Evolutionary conservation across 1,140 invertebrate species (phyloP), one percentile per base, ranked within the genome.

Genomic region (Odontomachus brunneus): DNA sequence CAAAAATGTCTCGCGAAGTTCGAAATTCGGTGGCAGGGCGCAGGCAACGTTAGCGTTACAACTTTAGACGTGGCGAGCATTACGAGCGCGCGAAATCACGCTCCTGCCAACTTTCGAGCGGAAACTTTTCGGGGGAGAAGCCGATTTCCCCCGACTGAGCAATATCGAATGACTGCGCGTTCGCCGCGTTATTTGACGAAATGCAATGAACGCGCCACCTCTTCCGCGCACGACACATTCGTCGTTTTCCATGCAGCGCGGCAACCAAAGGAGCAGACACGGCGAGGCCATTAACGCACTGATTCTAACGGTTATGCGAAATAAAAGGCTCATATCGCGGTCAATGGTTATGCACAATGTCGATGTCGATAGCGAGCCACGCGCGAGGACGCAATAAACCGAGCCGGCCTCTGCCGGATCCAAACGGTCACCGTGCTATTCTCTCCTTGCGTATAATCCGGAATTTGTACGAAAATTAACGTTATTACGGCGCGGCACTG

Each of bases 341-440:
- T 17, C n/a, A 19, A 65, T 2, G 0, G 24, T 7, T 38, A 19
- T 51, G 62, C 33, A 51, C 44, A 72, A 71, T 72, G 1, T 7
- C 15, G 29, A 66, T 57, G 24, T 44, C 73, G 59, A 33, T 29
- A 48, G 38, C 59, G 63, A 55, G 33, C 44, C 38, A n/a, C n/a
- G 24, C 57, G 33, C 19, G 57, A 69, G 33, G 14, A 59, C 22
- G 48, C 48, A 71, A 22, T 63, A 85, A 85, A 86, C 48, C n/a
- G n/a, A n/a, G 29, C 29, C 83, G 48, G 73, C 57, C 48, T 53
- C 84, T 59, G 22, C 59, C 76, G 63, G 89, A 91, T 91, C 91
- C 91, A 90, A 89, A 90, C 65, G 87, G 74, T 89, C 89, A 92
- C 92, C 92, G 91, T 91, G 90, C n/a, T n/a, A 90, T 84, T 85